Base-by-base conservation (phyloP, 2,113 vertebrate genomes). In the Mobula hypostoma region DNA sequence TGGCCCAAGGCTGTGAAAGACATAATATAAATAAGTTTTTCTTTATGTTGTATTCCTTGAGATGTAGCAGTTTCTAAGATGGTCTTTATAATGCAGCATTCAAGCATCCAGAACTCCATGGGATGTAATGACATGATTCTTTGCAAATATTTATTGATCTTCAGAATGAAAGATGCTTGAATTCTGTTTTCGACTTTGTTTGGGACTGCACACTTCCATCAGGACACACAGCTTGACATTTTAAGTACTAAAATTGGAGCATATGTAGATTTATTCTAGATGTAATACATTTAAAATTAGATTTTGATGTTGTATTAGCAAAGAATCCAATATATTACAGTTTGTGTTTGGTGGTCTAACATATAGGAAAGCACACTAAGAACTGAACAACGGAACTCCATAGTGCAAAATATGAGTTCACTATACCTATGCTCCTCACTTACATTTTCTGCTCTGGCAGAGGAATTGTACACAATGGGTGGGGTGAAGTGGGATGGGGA, bases 141-240 rank as follows among this genome's bases (percentile, higher is more conserved):
- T 63, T 90, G 85, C 85, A 36, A 90, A 90, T 90, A 90, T 68
- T 68, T 90, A 90, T 68, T 90, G 61, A 68, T 90, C 29, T 66
- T 32, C 29, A 66, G 63, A 93, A 56, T 74, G 70, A 56, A 93
- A 93, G 91, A 40, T 74, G 70, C 56, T 74, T 36, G 61, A 90
- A 90, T 90, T 66, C 85, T 93, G 90, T 15, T 15, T 93, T 93
- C 9, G 70, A 93, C 48, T 93, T 40, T 74, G 12, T 93, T 93
- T 93, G 68, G 11, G 72, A 56, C 70, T 29, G 15, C 70, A 56
- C 11, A 66, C 19, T 74, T 70, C 63, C 32, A 74, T 93, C 24
- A 93, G 56, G 91, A 70, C 29, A 27, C 91, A 93, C 21, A 72
- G 91, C 70, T 56, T 93, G 91, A 76, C 70, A 93, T 93, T 93